Conservation (phyloP, 2,888 invertebrate species). For the Petrophora chlorosata region DNA sequence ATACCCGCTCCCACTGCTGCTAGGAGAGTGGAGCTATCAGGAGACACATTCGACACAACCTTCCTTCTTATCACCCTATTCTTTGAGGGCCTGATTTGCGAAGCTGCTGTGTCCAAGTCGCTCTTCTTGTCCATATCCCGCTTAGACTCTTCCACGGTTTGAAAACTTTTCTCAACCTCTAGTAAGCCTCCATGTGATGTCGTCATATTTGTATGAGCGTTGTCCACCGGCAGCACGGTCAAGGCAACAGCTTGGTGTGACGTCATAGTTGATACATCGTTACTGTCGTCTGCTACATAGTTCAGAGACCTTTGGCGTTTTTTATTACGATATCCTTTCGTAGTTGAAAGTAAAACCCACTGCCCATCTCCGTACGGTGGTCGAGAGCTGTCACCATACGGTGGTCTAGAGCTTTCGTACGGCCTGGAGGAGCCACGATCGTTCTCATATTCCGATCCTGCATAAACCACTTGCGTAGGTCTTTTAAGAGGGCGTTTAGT, state of each 20-base stretch:
- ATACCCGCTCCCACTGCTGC: conserved; percentile 91
- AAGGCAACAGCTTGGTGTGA: conserved; percentile 84
- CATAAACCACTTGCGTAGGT: conserved; percentile 78
- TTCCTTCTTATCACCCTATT: conserved; percentile 63
- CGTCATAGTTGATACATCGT: conserved; percentile 60
- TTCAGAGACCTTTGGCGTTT: conserved; percentile 74
- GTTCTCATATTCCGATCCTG: conserved; percentile 71
- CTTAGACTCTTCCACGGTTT: conserved; percentile 86
- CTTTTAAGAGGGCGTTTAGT: conserved; percentile 66
- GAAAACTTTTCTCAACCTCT: conserved; percentile 89
- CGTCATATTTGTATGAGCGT: conserved; percentile 85
- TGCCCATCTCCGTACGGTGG: conserved; percentile 88
- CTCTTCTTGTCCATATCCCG: conserved; percentile 68
- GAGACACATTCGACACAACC: conserved; percentile 60
- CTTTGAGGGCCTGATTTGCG: conserved; percentile 57
- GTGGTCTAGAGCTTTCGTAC: conserved; percentile 7
- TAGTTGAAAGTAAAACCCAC: conserved; percentile 90
- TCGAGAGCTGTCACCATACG: conserved; percentile 54
- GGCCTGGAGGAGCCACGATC: conserved; percentile 79
- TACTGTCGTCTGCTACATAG: conserved; percentile 48
- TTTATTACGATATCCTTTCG: conserved; percentile 88
- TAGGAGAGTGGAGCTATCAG: conserved; percentile 85
- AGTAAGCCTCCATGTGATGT: conserved; percentile 89
- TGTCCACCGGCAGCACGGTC: conserved; percentile 89
- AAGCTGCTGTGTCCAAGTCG: conserved; percentile 58